Conservation (phyloP, 2,888 invertebrate species). For the Acronicta alni region DNA sequence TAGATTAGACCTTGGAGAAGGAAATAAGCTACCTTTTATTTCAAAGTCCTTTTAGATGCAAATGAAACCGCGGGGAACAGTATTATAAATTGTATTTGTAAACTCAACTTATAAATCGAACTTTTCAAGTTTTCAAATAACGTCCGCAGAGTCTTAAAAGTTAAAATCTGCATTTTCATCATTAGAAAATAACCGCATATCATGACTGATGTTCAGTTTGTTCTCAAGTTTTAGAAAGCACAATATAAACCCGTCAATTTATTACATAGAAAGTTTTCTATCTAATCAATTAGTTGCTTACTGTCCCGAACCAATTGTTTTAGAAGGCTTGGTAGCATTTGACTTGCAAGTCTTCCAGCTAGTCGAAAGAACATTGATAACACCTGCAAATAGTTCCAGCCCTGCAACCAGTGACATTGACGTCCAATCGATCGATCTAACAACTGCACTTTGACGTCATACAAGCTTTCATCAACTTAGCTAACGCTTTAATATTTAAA, state of each 20-base stretch:
- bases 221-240: slow-evolving; percentile 14
- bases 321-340: slow-evolving; percentile 2
- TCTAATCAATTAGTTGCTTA: slow-evolving; percentile 14
- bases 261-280: slow-evolving; percentile 17
- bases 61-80: too few species aligned
- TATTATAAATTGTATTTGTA: too few species aligned
- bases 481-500: slow-evolving; percentile 32
- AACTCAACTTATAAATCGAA: background rate
- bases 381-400: slow-evolving; percentile 32
- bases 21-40: too few species aligned
- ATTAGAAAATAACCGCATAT: background rate
- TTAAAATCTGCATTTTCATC: background rate
- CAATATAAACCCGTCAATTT: slow-evolving; percentile 9
- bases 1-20: too few species aligned
- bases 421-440: slow-evolving; percentile 42
- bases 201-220: background rate
- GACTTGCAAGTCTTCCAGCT: slow-evolving; percentile 6
- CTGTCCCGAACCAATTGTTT: background rate
- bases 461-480: slow-evolving; percentile 21
- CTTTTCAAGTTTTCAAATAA: background rate
- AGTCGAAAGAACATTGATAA: slow-evolving; percentile 12
- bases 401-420: slow-evolving; percentile 27
- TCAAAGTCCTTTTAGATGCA: too few species aligned
- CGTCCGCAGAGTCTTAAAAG: background rate
- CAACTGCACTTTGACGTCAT: slow-evolving; percentile 44